Evolutionary conservation across 1,140 invertebrate species (phyloP).

Genomic region (Microplitis demolitor): DNA sequence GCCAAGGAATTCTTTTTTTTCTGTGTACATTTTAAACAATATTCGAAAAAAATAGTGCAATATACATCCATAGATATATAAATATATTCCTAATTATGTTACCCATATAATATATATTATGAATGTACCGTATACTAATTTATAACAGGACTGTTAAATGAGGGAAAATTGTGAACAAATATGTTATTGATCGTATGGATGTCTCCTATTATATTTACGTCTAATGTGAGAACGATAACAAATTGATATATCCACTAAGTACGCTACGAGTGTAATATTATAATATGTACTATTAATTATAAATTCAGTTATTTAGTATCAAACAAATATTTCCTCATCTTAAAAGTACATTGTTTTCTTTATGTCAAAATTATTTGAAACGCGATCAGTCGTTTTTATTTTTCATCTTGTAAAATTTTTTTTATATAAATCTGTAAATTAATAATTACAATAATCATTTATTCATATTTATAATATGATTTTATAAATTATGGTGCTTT

Average conservation of each 20-base stretch:
- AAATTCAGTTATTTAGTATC: too few species aligned
- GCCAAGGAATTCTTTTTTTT: too few species aligned
- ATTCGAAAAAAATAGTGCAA: slow-evolving; percentile 1
- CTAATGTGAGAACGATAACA: slow-evolving; percentile 24
- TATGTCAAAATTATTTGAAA: too few species aligned
- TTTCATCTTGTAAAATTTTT: too few species aligned
- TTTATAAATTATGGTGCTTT: too few species aligned
- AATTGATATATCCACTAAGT: not conserved
- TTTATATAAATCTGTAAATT: too few species aligned
- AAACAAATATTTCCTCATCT: too few species aligned
- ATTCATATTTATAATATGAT: too few species aligned
- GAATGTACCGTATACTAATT: slow-evolving; percentile 25
- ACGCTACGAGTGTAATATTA: not conserved
- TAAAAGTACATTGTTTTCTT: too few species aligned
- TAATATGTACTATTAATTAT: slow-evolving; percentile 3
- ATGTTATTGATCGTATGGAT: slow-evolving; percentile 34
- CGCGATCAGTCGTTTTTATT: too few species aligned
- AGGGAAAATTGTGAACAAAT: slow-evolving; percentile 31
- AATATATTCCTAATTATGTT: not conserved
- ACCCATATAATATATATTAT: not conserved
- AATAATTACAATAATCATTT: too few species aligned
- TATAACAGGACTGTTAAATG: slow-evolving; percentile 38
- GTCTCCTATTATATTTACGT: slow-evolving; percentile 38
- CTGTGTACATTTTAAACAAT: not conserved
- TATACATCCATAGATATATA: not conserved